These are phyloP conservation scores for Acanthiza pusilla DNA, from an alignment of 2,797 vertebrate species.

Conservation along the genomic window DNA sequence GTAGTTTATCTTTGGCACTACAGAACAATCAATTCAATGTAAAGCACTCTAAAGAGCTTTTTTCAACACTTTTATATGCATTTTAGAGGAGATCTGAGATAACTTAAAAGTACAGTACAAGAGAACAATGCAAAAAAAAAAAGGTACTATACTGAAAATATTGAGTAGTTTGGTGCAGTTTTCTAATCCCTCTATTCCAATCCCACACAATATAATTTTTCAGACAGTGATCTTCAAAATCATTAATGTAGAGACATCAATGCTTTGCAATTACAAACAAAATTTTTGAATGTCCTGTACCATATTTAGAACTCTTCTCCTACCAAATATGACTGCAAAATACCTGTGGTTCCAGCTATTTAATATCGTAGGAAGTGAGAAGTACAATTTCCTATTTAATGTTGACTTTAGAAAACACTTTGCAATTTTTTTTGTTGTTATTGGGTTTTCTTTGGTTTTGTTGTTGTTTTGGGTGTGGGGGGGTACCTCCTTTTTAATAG, in stretches of 20 bases:
- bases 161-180: background rate
- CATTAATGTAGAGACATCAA: background rate
- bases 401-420: background rate
- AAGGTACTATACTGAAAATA: background rate
- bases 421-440: background rate
- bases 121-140: background rate
- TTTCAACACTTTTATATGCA: background rate
- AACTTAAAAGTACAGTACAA: background rate
- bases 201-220: background rate
- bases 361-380: background rate
- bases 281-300: background rate
- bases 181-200: background rate
- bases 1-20: background rate
- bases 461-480: fast-evolving
- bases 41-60: background rate
- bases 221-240: background rate
- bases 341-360: background rate
- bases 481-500: fast-evolving
- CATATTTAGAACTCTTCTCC: background rate
- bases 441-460: background rate
- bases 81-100: background rate
- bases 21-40: background rate
- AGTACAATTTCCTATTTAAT: background rate
- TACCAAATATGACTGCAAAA: background rate
- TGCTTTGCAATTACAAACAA: background rate